Conservation (phyloP, 2,113 vertebrate species). For the Labeo rohita region DNA sequence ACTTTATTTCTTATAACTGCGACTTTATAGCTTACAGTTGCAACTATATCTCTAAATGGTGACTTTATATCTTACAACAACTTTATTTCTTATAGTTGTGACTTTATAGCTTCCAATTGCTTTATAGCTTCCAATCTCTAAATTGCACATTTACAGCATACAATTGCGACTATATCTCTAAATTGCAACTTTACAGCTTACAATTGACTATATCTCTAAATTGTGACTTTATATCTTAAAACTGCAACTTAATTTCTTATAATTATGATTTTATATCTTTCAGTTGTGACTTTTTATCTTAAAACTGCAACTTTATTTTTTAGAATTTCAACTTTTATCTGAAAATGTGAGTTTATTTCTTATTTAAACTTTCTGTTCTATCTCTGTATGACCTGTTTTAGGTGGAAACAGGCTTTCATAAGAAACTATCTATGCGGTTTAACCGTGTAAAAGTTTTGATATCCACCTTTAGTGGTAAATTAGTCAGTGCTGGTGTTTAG, state of each 20-base stretch:
- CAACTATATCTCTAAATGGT: no score
- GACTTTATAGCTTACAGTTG: no score
- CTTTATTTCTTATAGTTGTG: no score
- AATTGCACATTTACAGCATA: background rate
- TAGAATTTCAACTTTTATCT: background rate
- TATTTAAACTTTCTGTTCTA: background rate
- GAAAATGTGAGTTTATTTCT: background rate
- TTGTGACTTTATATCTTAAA: background rate
- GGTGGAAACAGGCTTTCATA: background rate
- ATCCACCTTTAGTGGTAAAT: background rate
- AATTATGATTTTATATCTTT: background rate
- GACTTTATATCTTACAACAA: no score
- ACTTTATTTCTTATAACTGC: no score
- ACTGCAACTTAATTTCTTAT: background rate
- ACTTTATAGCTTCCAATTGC: no score
- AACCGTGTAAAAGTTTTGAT: background rate
- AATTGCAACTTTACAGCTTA: background rate
- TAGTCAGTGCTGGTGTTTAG: slow-evolving; percentile 6
- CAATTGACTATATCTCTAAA: background rate
- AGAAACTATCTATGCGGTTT: background rate
- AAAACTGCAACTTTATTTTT: background rate
- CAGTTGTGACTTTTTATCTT: background rate
- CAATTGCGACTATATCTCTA: background rate
- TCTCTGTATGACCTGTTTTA: background rate
- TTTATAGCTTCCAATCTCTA: no score